Base-by-base conservation (phyloP, 2,888 invertebrate species). In the Parasteatoda lunata region DNA sequence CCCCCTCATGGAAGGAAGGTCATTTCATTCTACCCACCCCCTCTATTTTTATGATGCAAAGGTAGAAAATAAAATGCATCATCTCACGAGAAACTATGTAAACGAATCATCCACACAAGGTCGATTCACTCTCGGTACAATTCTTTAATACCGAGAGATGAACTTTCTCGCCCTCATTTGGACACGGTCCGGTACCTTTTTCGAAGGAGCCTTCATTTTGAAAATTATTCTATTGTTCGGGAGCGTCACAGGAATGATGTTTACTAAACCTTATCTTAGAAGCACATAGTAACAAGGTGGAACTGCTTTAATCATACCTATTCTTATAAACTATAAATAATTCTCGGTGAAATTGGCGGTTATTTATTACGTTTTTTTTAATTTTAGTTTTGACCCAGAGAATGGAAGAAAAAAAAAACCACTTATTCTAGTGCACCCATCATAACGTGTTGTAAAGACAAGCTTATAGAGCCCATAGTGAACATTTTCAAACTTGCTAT, bases 11-110 rank as follows among this genome's bases (percentile, higher is more conserved):
- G 3, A 59, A 4, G 11, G 59, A 59, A 59, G 59, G 59, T 59
- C 59, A 59, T 59, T n/a, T 8, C 8, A 59, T 59, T 59, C 59
- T 9, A 59, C 59, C 59, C 59, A 59, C 59, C 59, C 59, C n/a
- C 59, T 0, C 4, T 4, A 4, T 54, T 13, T 54, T 30, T 30
- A 30, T 30, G 30, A 30, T 30, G 30, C 30, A 30, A 30, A 30
- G 54, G 54, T 13, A 54, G 54, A 54, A 54, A 8, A 9, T 54
- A 3, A 13, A 7, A 59, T 0, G 11, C 59, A 59, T 59, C 59
- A 59, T 59, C 59, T 59, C 9, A 59, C n/a, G n/a, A n/a, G 59
- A 59, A 59, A 59, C 59, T 59, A 59, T 59, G 59, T 59, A 59
- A 59, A 59, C 59, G 59, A 59, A 59, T 13, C n/a, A 9, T 59